Percentiles rank a stretch among this genome's conserved stretches.
phyloP scores from a whole-genome alignment of 2,888 invertebrate genomes.

The Melanostoma scalare region DNA sequence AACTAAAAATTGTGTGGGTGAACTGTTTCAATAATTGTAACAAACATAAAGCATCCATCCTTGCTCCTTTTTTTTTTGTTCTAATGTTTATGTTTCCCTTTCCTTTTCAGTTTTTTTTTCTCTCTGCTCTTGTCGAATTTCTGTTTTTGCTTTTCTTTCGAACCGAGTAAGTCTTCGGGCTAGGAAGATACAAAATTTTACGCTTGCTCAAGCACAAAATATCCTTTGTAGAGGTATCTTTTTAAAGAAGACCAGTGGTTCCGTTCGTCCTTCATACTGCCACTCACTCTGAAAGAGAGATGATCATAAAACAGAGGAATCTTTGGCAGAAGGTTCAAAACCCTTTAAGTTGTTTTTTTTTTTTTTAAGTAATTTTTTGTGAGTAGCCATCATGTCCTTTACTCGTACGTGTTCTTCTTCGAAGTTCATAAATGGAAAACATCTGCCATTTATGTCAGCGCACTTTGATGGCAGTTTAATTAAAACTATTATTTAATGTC shows the following conservation, averaged over 20 bases:
- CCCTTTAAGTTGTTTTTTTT: neutral
- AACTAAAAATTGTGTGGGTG: neutral
- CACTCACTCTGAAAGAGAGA: slow-evolving; percentile 43
- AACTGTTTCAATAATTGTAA: slow-evolving; percentile 22
- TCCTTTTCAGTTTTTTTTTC: slow-evolving; percentile 14
- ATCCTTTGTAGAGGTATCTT: slow-evolving; percentile 69
- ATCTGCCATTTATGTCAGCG: too few relatives aligned
- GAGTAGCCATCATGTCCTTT: too few relatives aligned
- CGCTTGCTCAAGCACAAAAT: slow-evolving; percentile 69
- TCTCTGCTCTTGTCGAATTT: slow-evolving; percentile 44
- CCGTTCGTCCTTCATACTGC: slow-evolving; percentile 44
- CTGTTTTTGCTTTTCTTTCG: slow-evolving; percentile 29
- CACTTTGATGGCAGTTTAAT: too few relatives aligned
- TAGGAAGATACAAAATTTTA: slow-evolving; percentile 65
- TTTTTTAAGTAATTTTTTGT: too few relatives aligned
- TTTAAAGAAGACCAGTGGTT: slow-evolving; percentile 55
- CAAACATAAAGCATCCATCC: slow-evolving; percentile 14
- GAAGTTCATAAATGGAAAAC: too few relatives aligned
- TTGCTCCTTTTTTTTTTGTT: slow-evolving; percentile 28
- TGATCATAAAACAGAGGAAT: slow-evolving; percentile 64
- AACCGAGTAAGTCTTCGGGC: slow-evolving; percentile 12
- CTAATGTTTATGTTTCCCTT: slow-evolving; percentile 48
- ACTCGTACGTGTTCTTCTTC: too few relatives aligned
- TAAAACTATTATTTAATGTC: too few relatives aligned
- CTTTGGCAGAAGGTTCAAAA: slow-evolving; percentile 37